A percentile compares a stretch with the other conserved stretches of the same genome.
Conservation (phyloP, 2,888 invertebrate species). For the Argynnis bischoffii region DNA sequence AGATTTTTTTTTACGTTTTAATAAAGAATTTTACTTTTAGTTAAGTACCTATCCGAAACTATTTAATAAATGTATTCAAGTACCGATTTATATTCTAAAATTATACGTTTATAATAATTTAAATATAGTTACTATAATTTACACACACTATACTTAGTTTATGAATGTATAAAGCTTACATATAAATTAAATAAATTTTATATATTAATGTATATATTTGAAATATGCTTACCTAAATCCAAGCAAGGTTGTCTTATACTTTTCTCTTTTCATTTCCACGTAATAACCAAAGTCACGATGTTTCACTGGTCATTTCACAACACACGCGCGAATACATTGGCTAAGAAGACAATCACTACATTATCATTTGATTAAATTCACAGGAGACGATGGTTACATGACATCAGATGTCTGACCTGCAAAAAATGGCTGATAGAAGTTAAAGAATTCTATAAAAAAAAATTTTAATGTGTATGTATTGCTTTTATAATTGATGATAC, state of each 20-base stretch:
- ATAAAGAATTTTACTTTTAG: conserved; percentile 1
- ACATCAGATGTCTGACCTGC: conserved; percentile 25
- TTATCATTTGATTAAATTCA: conserved; percentile 31
- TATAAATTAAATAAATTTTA: too few relatives aligned
- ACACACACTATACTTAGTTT: background rate
- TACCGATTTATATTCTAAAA: background rate
- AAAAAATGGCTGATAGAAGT: conserved; percentile 15
- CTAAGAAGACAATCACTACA: conserved; percentile 33
- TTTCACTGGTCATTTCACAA: conserved; percentile 70
- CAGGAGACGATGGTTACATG: conserved; percentile 25
- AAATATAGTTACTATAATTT: background rate
- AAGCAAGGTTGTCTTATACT: conserved; percentile 68
- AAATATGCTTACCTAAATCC: conserved; percentile 61
- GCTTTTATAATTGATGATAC: too few relatives aligned
- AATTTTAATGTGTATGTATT: background rate
- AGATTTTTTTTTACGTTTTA: conserved; percentile 2
- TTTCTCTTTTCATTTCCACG: conserved; percentile 81
- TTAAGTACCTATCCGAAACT: too few relatives aligned
- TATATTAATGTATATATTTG: background rate
- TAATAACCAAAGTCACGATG: conserved; percentile 51
- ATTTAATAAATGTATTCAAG: too few relatives aligned
- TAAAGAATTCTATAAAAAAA: background rate
- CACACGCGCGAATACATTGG: conserved; percentile 39
- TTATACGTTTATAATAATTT: background rate
- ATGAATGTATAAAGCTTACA: background rate